Evolutionary conservation across 2,113 vertebrate genomes (phyloP), one percentile per base, ranked within the genome.

Genomic region (Apaloderma vittatum): DNA sequence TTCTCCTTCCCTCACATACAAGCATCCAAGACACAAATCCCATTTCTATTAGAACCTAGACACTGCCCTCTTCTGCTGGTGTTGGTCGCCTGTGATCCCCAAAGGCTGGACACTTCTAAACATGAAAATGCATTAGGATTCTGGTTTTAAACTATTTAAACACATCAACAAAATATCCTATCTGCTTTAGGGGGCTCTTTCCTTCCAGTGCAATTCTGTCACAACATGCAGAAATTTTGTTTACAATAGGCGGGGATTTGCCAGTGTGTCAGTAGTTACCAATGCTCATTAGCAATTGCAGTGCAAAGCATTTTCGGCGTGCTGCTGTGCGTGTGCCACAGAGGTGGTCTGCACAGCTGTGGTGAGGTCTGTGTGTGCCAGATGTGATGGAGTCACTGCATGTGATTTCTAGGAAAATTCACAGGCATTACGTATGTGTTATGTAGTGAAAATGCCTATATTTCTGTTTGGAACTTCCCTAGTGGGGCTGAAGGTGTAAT

Each of bases 81-180:
- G 46, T 24, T 73, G 15, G 8, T 51, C 26, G 16, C 5, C 23
- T 0, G 2, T 4, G 22, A 32, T 58, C 12, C 8, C 2, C 21
- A 59, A 55, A 79, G 5, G 15, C 43, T 36, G 15, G 40, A 6
- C 21, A 40, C 19, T 22, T n/a, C 26, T 54, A 32, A 67, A 79
- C 67, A 61, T n/a, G 11, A 29, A 54, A 66, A 90, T 29, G 1
- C 32, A 32, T 12, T 57, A 8, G 2, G 9, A 46, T 23, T 57
- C 30, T 52, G 18, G 4, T n/a, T 77, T 65, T 18, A 81, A 90
- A 23, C 3, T 5, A 45, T 52, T 79, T 77, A 65, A 61, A 90
- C 11, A 10, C 30, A 77, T 11, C 13, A 77, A 71, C 5, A 71
- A 62, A 65, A 21, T 14, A 49, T 2, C 12, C 6, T 54, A 45